Conservation (phyloP, 2,888 invertebrate species). For the Pandemis cinnamomeana region DNA sequence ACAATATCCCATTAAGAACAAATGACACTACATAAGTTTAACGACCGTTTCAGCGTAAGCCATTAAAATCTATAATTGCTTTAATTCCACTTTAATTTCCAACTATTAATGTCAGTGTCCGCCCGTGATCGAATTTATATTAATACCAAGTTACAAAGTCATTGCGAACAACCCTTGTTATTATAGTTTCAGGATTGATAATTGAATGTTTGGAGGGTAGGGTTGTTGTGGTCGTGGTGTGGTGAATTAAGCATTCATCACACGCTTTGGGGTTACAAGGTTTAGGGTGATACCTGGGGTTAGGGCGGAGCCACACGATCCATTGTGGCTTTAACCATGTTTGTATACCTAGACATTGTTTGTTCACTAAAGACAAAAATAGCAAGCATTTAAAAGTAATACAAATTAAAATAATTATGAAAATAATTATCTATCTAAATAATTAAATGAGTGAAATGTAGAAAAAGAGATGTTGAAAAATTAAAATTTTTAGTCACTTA, state of each 20-base stretch:
- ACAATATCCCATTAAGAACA: conserved; percentile 4
- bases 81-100: conserved; percentile 31
- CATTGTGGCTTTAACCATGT: not conserved
- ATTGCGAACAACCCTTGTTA: not conserved
- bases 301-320: conserved; percentile 10
- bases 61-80: conserved; percentile 27
- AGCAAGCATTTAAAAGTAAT: too few species aligned
- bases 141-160: conserved; percentile 13
- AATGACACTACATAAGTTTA: conserved; percentile 1
- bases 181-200: not conserved
- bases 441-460: too few species aligned
- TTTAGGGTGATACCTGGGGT: conserved; percentile 33
- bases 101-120: conserved; percentile 31
- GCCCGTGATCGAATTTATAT: conserved; percentile 25
- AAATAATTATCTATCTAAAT: too few species aligned
- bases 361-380: too few species aligned
- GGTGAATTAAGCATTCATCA: conserved; percentile 39
- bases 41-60: not conserved
- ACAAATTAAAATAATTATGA: too few species aligned
- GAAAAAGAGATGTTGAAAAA: too few species aligned
- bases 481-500: too few species aligned
- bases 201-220: not conserved
- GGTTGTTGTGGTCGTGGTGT: not conserved
- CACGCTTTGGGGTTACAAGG: conserved; percentile 30
- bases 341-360: not conserved